Conservation (phyloP, 2,113 vertebrate species). For the Gallinago undulata region DNA sequence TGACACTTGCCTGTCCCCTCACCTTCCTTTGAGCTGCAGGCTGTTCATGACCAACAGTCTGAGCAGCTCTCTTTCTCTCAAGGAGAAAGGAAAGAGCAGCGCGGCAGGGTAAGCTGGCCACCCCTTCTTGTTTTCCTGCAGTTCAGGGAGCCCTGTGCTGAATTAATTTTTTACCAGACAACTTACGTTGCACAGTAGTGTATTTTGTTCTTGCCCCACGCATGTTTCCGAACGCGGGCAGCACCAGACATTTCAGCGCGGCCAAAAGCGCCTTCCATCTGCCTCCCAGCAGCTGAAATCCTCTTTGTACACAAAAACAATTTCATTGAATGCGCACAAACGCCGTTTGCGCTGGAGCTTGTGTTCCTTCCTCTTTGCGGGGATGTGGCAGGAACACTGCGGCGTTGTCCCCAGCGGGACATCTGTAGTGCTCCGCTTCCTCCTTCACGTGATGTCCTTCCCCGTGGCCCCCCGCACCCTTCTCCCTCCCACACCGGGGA, state of each 20-base stretch:
- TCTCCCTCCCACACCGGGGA: neutral
- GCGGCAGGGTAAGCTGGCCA: neutral
- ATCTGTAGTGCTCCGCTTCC: neutral
- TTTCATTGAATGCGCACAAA: neutral
- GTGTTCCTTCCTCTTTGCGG: neutral
- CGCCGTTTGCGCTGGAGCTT: neutral
- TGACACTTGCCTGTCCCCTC: neutral
- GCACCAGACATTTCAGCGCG: slow-evolving; percentile 14
- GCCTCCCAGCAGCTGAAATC: slow-evolving; percentile 12
- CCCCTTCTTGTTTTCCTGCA: neutral
- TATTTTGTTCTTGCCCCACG: slow-evolving; percentile 22
- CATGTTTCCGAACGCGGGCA: neutral
- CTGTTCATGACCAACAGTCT: neutral
- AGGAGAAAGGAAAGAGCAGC: neutral
- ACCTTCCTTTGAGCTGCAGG: neutral
- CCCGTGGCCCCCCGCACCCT: neutral
- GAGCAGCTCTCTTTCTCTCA: neutral
- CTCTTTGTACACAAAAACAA: slow-evolving; percentile 43
- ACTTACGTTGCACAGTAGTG: slow-evolving; percentile 2
- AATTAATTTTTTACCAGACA: slow-evolving; percentile 16
- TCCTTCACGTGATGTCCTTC: neutral
- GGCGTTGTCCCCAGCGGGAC: neutral
- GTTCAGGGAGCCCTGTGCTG: neutral
- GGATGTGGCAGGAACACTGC: neutral
- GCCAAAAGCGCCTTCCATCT: slow-evolving; percentile 33